phyloP scores from a whole-genome alignment of 1,140 invertebrate genomes.

The Hylaeus anthracinus region DNA sequence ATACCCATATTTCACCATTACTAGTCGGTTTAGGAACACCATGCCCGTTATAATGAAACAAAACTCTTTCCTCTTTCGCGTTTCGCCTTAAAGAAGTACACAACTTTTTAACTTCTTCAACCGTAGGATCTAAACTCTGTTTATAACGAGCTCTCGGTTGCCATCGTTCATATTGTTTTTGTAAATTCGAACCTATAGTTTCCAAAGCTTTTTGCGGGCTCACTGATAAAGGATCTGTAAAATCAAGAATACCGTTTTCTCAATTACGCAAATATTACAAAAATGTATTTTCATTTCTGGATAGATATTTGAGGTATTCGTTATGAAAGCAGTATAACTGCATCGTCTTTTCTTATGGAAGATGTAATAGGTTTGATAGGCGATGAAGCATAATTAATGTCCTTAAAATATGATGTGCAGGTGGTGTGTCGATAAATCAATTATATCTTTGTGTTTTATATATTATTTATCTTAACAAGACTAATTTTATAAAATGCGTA shows the following conservation, averaged over 20 bases:
- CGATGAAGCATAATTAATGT: too few species aligned
- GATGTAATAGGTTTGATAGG: too few species aligned
- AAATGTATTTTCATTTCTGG: neutral
- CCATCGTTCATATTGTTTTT: constrained; percentile 98
- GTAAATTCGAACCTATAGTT: constrained; percentile 93
- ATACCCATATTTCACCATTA: constrained; percentile 99
- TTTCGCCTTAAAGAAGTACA: constrained; percentile 97
- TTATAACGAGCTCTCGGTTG: constrained; percentile 98
- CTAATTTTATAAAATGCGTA: too few species aligned
- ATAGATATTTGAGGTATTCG: too few species aligned
- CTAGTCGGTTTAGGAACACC: constrained; percentile 98
- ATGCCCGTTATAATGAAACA: constrained; percentile 99
- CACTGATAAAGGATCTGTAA: constrained; percentile 89
- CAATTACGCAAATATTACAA: neutral
- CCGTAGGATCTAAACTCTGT: constrained; percentile 97
- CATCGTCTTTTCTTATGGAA: too few species aligned
- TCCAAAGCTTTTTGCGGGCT: constrained; percentile 97
- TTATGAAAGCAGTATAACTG: too few species aligned
- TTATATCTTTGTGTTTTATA: too few species aligned
- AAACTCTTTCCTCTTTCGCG: constrained; percentile 98
- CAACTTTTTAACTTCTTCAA: constrained; percentile 98
- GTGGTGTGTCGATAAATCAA: too few species aligned
- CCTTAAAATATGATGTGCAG: too few species aligned
- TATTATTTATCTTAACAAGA: too few species aligned
- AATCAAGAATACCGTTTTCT: constrained; percentile 31